Evolutionary conservation across 1,140 invertebrate species (phyloP).

Genomic region (Lineus longissimus): DNA sequence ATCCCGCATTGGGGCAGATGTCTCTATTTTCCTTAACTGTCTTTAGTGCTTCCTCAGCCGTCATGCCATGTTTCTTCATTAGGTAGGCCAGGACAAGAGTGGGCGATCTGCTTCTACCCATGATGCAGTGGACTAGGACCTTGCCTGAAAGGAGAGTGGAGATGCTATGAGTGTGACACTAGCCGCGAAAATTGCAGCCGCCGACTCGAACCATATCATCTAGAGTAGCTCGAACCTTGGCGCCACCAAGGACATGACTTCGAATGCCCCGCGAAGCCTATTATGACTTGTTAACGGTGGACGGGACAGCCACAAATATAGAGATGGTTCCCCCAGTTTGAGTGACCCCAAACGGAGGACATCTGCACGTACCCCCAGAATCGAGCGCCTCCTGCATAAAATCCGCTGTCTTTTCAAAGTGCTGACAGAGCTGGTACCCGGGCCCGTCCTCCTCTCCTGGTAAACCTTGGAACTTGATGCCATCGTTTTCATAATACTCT

Average conservation of each 20-base stretch:
- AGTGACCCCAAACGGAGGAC: not conserved
- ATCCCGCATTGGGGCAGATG: slow-evolving; percentile 42
- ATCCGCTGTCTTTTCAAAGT: slow-evolving; percentile 72
- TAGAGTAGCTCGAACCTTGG: no score
- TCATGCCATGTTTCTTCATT: slow-evolving; percentile 65
- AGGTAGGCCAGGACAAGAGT: slow-evolving; percentile 78
- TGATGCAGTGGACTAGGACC: slow-evolving; percentile 85
- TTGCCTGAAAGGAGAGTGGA: slow-evolving; percentile 53
- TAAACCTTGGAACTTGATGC: slow-evolving; percentile 75
- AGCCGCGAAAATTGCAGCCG: no score
- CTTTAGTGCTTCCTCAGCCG: slow-evolving; percentile 65
- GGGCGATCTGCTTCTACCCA: slow-evolving; percentile 83
- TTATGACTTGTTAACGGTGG: no score
- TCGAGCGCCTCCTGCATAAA: slow-evolving; percentile 76
- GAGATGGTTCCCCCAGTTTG: not conserved
- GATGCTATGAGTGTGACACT: no score
- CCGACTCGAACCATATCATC: no score
- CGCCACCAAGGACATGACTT: no score
- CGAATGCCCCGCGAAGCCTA: no score
- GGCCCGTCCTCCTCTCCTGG: slow-evolving; percentile 65
- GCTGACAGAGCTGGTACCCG: slow-evolving; percentile 70
- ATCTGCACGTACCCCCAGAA: slow-evolving; percentile 36
- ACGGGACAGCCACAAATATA: not conserved
- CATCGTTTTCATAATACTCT: slow-evolving; percentile 66
- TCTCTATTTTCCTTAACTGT: slow-evolving; percentile 33